A percentile compares a stretch with the other conserved stretches of the same genome.
Evolutionary conservation across 2,113 vertebrate genomes (phyloP).

Genomic region (Nannospalax galili): DNA sequence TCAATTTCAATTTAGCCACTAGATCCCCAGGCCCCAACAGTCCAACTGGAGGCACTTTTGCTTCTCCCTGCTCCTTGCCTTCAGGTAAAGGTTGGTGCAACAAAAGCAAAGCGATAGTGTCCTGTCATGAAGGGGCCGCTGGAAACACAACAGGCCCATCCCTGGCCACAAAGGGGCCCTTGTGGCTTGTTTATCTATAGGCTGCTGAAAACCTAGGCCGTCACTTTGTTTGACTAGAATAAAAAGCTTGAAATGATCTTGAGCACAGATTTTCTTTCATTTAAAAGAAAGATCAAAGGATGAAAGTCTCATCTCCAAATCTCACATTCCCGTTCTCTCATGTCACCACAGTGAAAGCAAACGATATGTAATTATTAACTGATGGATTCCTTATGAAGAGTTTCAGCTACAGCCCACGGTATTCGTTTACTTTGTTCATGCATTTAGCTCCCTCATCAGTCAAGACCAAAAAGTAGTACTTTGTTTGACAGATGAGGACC

Average conservation of each 20-base stretch:
- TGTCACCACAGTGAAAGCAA: conserved; percentile 80
- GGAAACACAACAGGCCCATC: conserved; percentile 77
- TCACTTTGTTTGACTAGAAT: conserved; percentile 84
- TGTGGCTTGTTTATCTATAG: conserved; percentile 87
- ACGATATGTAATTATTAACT: conserved; percentile 77
- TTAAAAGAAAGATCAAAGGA: conserved; percentile 87
- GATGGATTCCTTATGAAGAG: conserved; percentile 74
- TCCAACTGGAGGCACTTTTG: conserved; percentile 52
- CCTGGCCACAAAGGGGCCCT: conserved; percentile 84
- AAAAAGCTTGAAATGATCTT: conserved; percentile 82
- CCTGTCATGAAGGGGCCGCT: conserved; percentile 81
- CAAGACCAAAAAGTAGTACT: conserved; percentile 34
- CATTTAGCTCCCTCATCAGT: conserved; percentile 11
- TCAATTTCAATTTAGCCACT: conserved; percentile 77
- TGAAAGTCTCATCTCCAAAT: conserved; percentile 82
- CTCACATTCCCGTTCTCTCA: conserved; percentile 76
- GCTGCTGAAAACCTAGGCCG: conserved; percentile 86
- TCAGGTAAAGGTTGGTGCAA: conserved; percentile 76
- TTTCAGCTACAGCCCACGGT: conserved; percentile 62
- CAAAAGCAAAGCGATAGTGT: conserved; percentile 78
- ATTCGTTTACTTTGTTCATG: neutral
- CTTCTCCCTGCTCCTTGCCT: conserved; percentile 73
- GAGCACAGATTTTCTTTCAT: conserved; percentile 83
- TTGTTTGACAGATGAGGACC: conserved; percentile 41
- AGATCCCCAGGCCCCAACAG: conserved; percentile 68